These are phyloP conservation scores for Parnassius orleans DNA, from an alignment of 2,888 invertebrate species.

Conservation along the genomic window DNA sequence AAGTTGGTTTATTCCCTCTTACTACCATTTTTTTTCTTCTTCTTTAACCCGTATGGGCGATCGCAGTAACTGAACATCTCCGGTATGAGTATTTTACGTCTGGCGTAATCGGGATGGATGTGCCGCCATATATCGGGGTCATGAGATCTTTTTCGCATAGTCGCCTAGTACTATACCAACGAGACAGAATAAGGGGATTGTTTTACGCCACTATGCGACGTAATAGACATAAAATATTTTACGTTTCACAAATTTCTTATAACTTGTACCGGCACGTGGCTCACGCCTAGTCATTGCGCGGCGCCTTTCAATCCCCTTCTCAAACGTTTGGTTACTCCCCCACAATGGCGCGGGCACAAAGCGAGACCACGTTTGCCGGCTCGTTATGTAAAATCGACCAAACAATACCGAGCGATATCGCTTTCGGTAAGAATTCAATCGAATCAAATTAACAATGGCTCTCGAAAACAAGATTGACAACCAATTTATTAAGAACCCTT, in stretches of 20 bases:
- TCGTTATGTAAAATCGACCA: constrained; percentile 76
- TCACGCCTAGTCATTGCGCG: constrained; percentile 75
- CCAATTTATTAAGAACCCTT: constrained; percentile 38
- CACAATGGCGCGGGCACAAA: constrained; percentile 64
- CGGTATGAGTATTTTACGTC: no score
- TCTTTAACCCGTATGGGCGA: no score
- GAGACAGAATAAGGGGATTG: no score
- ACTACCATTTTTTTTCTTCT: no score
- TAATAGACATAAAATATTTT: no score
- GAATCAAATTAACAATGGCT: constrained; percentile 72
- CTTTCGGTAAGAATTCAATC: constrained; percentile 75
- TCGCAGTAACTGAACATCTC: no score
- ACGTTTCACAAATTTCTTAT: constrained; percentile 23
- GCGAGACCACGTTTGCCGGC: constrained; percentile 65
- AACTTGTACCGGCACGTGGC: constrained; percentile 39
- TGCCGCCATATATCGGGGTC: no score
- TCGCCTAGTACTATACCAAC: no score
- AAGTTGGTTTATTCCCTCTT: no score
- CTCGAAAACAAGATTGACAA: constrained; percentile 51
- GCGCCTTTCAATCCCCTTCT: constrained; percentile 75
- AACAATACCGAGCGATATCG: constrained; percentile 73
- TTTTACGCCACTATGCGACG: no score
- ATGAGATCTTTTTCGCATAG: no score
- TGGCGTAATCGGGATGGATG: no score
- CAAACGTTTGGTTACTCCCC: constrained; percentile 72